These are phyloP conservation scores for Callipepla californica DNA, from an alignment of 2,113 vertebrate genomes.

Conservation along the genomic window DNA sequence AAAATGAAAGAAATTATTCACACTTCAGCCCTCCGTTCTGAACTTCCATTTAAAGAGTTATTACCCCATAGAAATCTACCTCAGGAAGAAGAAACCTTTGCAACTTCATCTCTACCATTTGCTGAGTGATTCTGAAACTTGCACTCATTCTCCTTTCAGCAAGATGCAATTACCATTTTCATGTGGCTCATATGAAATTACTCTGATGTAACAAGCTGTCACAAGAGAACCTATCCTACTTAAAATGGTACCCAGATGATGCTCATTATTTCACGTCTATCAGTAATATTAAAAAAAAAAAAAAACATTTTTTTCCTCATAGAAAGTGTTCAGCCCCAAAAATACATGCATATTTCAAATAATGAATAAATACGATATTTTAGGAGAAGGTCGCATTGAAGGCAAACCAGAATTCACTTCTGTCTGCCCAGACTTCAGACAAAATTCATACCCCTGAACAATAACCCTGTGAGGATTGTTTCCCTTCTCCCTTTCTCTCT, in stretches of 20 bases:
- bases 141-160: neutral
- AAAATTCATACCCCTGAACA: neutral
- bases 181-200: neutral
- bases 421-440: neutral
- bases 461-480: neutral
- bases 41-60: neutral
- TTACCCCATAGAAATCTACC: neutral
- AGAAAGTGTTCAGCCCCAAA: neutral
- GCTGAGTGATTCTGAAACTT: neutral
- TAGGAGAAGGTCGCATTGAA: neutral
- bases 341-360: neutral
- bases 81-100: neutral
- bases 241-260: neutral
- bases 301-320: neutral
- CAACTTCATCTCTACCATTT: neutral
- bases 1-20: neutral
- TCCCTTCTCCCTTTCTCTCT: neutral
- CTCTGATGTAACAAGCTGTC: accelerated
- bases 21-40: neutral
- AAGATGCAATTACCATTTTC: neutral
- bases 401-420: neutral
- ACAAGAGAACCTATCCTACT: neutral
- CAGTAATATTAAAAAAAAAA: neutral
- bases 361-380: neutral
- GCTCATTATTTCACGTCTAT: neutral